Evolutionary conservation across 1,140 invertebrate genomes (phyloP).

Genomic region (Parasteatoda tepidariorum): DNA sequence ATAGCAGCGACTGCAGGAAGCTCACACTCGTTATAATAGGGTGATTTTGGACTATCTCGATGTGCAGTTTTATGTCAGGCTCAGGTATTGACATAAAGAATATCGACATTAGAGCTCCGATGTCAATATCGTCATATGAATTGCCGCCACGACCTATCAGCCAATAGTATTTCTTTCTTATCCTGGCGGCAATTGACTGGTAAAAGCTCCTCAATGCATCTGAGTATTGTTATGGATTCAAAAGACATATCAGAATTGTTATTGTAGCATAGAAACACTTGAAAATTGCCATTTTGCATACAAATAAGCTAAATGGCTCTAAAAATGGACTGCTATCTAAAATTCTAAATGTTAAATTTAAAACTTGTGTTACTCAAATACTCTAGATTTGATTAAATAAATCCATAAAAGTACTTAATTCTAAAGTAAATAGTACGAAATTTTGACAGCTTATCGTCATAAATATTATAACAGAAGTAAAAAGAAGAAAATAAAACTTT

Average conservation of each 20-base stretch:
- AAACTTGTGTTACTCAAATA: too few species aligned
- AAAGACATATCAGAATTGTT: background rate
- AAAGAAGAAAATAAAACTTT: too few species aligned
- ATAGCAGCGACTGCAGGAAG: slow-evolving; percentile 21
- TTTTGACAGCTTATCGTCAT: too few species aligned
- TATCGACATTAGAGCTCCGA: background rate
- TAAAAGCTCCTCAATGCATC: background rate
- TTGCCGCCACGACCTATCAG: background rate
- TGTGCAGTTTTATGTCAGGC: background rate
- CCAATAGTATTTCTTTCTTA: background rate
- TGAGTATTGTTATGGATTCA: background rate
- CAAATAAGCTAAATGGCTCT: too few species aligned
- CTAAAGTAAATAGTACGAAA: too few species aligned
- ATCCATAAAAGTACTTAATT: too few species aligned
- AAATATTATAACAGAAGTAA: too few species aligned
- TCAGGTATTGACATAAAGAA: background rate
- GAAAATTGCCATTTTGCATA: too few species aligned
- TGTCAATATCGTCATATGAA: background rate
- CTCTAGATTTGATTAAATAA: too few species aligned
- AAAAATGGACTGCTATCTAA: too few species aligned
- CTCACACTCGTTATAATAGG: slow-evolving; percentile 27
- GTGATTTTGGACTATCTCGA: slow-evolving; percentile 29
- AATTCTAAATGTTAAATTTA: too few species aligned
- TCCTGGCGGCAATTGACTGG: background rate
- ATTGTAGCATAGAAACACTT: too few species aligned